Conservation (phyloP, 2,797 vertebrate genomes). For the Pygocentrus nattereri region DNA sequence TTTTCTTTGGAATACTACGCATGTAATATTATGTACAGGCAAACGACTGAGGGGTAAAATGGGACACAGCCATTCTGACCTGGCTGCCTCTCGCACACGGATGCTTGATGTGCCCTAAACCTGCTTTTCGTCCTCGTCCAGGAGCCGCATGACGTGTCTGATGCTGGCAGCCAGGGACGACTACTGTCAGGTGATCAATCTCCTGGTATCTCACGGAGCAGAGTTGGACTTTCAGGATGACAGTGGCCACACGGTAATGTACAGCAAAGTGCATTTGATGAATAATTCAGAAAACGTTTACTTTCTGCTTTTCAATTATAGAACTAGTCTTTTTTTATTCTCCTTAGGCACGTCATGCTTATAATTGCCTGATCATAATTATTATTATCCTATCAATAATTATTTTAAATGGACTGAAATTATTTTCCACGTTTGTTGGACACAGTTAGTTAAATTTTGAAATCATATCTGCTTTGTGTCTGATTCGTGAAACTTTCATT, state of each 20-base stretch:
- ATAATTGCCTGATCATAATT: too few relatives aligned
- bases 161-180: constrained; percentile 89
- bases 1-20: too few relatives aligned
- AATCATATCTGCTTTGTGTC: too few relatives aligned
- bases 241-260: constrained; percentile 88
- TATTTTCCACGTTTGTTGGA: too few relatives aligned
- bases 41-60: background rate
- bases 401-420: too few relatives aligned
- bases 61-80: background rate
- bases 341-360: too few relatives aligned
- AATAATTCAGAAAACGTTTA: background rate
- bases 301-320: background rate
- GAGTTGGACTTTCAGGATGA: constrained; percentile 84
- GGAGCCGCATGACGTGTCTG: constrained; percentile 86
- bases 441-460: too few relatives aligned
- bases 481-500: too few relatives aligned
- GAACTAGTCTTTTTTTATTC: background rate
- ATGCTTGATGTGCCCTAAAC: constrained; percentile 4
- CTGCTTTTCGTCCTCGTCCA: constrained; percentile 61
- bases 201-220: constrained; percentile 88
- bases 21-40: background rate
- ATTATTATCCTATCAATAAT: too few relatives aligned
- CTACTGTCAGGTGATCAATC: constrained; percentile 82
- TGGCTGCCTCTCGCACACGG: background rate
- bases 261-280: background rate